These are phyloP conservation scores for Camptogramma bilineatum DNA, from an alignment of 2,888 invertebrate genomes.

Conservation along the genomic window DNA sequence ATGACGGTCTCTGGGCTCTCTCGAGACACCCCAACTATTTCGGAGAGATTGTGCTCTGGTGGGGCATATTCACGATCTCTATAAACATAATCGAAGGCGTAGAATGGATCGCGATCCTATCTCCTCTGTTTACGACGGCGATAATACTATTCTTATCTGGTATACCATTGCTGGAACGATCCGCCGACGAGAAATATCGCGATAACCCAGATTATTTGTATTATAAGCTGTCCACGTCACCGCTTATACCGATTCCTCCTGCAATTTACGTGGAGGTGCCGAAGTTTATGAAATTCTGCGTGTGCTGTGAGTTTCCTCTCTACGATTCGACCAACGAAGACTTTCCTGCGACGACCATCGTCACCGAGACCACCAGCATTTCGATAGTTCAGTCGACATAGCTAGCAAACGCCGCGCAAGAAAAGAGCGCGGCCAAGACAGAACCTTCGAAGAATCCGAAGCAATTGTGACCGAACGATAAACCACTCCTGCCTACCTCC, in stretches of 20 bases:
- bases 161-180: slow-evolving; percentile 94
- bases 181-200: slow-evolving; percentile 95
- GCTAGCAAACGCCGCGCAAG: slow-evolving; percentile 85
- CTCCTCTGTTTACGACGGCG: slow-evolving; percentile 94
- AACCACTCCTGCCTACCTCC: slow-evolving; percentile 75
- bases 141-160: slow-evolving; percentile 96
- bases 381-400: slow-evolving; percentile 90
- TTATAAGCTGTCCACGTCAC: slow-evolving; percentile 95
- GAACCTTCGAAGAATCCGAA: slow-evolving; percentile 66
- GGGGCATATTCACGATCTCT: slow-evolving; percentile 96
- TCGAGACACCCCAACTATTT: slow-evolving; percentile 98
- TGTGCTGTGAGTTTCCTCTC: slow-evolving; percentile 95
- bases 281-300: slow-evolving; percentile 90
- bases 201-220: slow-evolving; percentile 94
- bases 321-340: slow-evolving; percentile 91
- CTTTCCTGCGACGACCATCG: slow-evolving; percentile 86
- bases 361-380: slow-evolving; percentile 89
- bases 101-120: slow-evolving; percentile 94
- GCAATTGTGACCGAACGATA: slow-evolving; percentile 81
- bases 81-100: slow-evolving; percentile 93
- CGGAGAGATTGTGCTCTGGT: slow-evolving; percentile 97
- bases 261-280: slow-evolving; percentile 95
- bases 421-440: slow-evolving; percentile 70
- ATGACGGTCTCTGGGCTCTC: slow-evolving; percentile 94
- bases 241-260: slow-evolving; percentile 95